Evolutionary conservation across 2,888 invertebrate genomes (phyloP).

Genomic region (Ichneumoninae sp.): DNA sequence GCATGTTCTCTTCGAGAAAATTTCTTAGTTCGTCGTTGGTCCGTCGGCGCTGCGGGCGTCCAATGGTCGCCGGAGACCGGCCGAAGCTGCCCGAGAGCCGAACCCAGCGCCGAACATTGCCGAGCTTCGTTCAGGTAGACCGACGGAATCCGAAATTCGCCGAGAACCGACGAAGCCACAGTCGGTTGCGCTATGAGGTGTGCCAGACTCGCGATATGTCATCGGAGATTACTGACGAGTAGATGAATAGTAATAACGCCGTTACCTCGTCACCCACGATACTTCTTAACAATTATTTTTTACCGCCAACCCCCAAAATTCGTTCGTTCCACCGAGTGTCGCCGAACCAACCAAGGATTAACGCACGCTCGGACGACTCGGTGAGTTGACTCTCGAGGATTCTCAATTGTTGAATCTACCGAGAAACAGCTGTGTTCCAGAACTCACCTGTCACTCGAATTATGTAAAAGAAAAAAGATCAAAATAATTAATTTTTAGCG

Average conservation of each 20-base stretch:
- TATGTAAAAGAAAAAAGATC: neutral
- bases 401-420: slow-evolving; percentile 27
- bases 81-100: slow-evolving; percentile 18
- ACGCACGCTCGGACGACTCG: neutral
- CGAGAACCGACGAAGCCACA: slow-evolving; percentile 27
- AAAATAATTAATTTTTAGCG: neutral
- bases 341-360: neutral
- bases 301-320: neutral
- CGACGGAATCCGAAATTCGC: neutral
- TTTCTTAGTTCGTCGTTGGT: neutral
- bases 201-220: slow-evolving; percentile 56
- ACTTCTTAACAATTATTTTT: neutral
- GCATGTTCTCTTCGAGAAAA: too few species aligned
- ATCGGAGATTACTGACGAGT: slow-evolving; percentile 63
- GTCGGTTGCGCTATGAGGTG: slow-evolving; percentile 38
- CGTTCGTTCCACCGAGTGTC: neutral
- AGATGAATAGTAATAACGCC: slow-evolving; percentile 11
- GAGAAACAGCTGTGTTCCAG: slow-evolving; percentile 30
- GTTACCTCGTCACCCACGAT: neutral
- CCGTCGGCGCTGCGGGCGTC: neutral
- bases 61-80: neutral
- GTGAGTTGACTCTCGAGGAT: slow-evolving; percentile 24
- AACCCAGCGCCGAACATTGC: neutral
- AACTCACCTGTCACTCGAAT: neutral
- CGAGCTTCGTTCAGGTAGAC: slow-evolving; percentile 3